Percentiles rank a stretch among this genome's conserved stretches.
phyloP scores from a whole-genome alignment of 2,888 invertebrate species.

The Ferrisia virgata region DNA sequence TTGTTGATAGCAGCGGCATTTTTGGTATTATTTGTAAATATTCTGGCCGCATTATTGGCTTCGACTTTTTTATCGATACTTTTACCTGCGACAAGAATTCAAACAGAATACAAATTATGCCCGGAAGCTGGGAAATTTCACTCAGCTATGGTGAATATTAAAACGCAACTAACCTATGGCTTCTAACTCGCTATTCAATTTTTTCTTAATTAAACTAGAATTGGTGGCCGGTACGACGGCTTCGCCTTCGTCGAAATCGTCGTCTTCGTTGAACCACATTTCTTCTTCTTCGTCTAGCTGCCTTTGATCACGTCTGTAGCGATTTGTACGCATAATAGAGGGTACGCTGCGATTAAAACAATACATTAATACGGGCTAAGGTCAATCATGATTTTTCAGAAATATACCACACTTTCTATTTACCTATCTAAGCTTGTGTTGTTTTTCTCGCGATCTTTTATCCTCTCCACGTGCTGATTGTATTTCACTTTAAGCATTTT shows the following conservation, averaged over 20 bases:
- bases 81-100: slow-evolving; percentile 57
- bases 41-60: slow-evolving; percentile 52
- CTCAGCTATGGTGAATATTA: too few species aligned
- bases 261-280: slow-evolving; percentile 98
- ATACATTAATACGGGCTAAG: not conserved
- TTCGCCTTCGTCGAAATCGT: slow-evolving; percentile 81
- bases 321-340: slow-evolving; percentile 72
- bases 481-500: slow-evolving; percentile 84
- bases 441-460: slow-evolving; percentile 67
- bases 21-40: slow-evolving; percentile 50
- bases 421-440: slow-evolving; percentile 59
- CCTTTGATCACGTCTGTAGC: slow-evolving; percentile 87
- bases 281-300: slow-evolving; percentile 96
- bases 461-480: slow-evolving; percentile 86
- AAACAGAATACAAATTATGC: not conserved
- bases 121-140: too few species aligned
- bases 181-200: slow-evolving; percentile 62
- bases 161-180: slow-evolving; percentile 56
- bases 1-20: slow-evolving; percentile 52
- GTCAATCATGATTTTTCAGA: not conserved
- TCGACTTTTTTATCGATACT: slow-evolving; percentile 66
- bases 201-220: slow-evolving; percentile 59
- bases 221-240: slow-evolving; percentile 55
- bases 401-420: not conserved
- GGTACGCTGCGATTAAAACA: slow-evolving; percentile 63